Evolutionary conservation across 2,888 invertebrate species (phyloP).

Genomic region (Lottia scabra): DNA sequence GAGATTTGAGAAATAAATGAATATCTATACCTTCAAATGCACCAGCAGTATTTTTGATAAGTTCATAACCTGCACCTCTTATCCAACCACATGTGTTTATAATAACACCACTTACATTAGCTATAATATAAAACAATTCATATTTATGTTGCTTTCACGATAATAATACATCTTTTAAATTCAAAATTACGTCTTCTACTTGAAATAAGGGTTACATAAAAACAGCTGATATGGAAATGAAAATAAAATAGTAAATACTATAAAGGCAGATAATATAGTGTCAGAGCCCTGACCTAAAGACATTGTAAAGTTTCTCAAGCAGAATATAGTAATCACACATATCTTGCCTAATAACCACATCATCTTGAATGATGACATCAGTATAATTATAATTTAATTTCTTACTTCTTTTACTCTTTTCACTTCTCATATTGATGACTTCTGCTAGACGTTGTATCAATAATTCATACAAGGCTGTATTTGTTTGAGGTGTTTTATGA

Average conservation of each 20-base stretch:
- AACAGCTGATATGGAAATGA: too few species aligned
- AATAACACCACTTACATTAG: conserved; percentile 79
- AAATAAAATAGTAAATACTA: too few species aligned
- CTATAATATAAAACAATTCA: conserved; percentile 43
- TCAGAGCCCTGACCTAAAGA: too few species aligned
- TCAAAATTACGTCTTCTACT: too few species aligned
- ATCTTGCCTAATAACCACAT: too few species aligned
- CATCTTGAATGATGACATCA: background rate
- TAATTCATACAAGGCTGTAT: conserved; percentile 86
- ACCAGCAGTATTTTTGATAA: conserved; percentile 87
- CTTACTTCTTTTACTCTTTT: conserved; percentile 86
- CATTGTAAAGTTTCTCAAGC: too few species aligned
- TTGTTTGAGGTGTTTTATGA: conserved; percentile 81
- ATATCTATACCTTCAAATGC: conserved; percentile 82
- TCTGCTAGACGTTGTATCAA: conserved; percentile 87
- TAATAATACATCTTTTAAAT: too few species aligned
- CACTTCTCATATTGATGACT: conserved; percentile 80
- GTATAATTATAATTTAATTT: background rate
- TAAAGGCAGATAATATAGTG: too few species aligned
- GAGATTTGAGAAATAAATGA: too few species aligned
- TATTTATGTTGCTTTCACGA: too few species aligned
- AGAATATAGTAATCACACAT: background rate
- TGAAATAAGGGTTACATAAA: too few species aligned
- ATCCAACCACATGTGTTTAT: conserved; percentile 99
- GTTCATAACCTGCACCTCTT: conserved; percentile 89